Conservation (phyloP, 2,113 vertebrate species). For the Hepsetus odoe region DNA sequence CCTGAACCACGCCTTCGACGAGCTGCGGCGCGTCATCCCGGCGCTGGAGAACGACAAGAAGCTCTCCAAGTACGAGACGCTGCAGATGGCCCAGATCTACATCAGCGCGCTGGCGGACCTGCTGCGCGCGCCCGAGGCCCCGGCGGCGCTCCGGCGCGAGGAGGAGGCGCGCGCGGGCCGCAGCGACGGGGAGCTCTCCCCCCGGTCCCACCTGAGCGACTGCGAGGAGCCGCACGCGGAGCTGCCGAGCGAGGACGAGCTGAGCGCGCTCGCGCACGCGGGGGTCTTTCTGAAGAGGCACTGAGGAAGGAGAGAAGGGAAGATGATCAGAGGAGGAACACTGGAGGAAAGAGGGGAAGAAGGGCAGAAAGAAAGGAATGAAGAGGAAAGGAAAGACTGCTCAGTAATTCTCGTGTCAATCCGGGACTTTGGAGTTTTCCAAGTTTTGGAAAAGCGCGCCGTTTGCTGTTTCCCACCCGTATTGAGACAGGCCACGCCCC, state of each 20-base stretch:
- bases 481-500: not conserved
- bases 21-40: slow-evolving; percentile 94
- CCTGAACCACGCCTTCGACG: slow-evolving; percentile 94
- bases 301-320: too few species aligned
- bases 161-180: slow-evolving; percentile 82
- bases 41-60: slow-evolving; percentile 97
- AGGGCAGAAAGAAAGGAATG: not conserved
- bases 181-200: slow-evolving; percentile 96
- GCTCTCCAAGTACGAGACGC: slow-evolving; percentile 95
- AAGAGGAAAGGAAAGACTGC: slow-evolving; percentile 4
- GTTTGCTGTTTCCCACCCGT: not conserved
- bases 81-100: slow-evolving; percentile 98
- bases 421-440: slow-evolving; percentile 27
- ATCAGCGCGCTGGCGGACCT: slow-evolving; percentile 93
- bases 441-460: not conserved
- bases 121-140: slow-evolving; percentile 74
- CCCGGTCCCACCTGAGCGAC: slow-evolving; percentile 95
- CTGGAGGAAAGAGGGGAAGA: too few species aligned
- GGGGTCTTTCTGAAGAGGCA: slow-evolving; percentile 63
- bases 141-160: slow-evolving; percentile 79
- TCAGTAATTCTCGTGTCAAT: slow-evolving; percentile 67
- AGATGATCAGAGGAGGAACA: too few species aligned
- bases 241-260: slow-evolving; percentile 79
- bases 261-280: slow-evolving; percentile 67
- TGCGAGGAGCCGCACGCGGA: slow-evolving; percentile 87